Base-by-base conservation (phyloP, 2,797 vertebrate genomes). In the Anas bernieri region DNA sequence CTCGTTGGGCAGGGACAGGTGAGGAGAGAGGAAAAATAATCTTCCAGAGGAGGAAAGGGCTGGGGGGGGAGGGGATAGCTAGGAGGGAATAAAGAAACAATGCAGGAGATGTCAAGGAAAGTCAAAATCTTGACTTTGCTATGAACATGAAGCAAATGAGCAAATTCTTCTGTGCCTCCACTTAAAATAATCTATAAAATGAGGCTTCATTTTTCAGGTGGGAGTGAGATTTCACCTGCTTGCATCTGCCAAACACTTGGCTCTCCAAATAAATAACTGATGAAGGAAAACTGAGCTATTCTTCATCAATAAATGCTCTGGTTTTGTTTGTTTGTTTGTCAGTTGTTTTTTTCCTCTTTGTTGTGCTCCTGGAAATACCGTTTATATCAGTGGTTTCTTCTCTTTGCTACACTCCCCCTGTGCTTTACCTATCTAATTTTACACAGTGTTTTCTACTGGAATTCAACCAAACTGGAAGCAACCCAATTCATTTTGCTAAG, bases 391-490 rank as follows among this genome's bases (percentile, higher is more conserved):
- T 22, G 28, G 25, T 35, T 63, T 64, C 18, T 76, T 58, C 17
- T 90, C 50, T 74, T 41, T 30, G 26, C 35, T 46, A 43, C 74
- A 20, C 58, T 83, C 50, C 13, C 18, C n/a, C 17, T 11, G 3
- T 56, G 28, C 41, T 58, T 58, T 37, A 68, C 23, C 45, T 50
- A 8, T 50, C 50, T 58, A n/a, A 43, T 68, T 93, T 86, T 52
- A 73, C 7, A 13, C 17, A 46, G n/a, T 39, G n/a, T 88, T 93
- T 94, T 73, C 88, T 45, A 16, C 63, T 94, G 90, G 70, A 63
- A 90, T 88, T 79, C 67, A 78, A 84, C 70, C 69, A 76, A 92
- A 79, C 30, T 96, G 93, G 90, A 92, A 67, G 21, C 56, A 67
- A 28, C 28, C 56, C 90, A 93, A 79, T 86, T 86, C 18, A 63